phyloP scores from a whole-genome alignment of 1,140 invertebrate species.

The Amyelois transitella region DNA sequence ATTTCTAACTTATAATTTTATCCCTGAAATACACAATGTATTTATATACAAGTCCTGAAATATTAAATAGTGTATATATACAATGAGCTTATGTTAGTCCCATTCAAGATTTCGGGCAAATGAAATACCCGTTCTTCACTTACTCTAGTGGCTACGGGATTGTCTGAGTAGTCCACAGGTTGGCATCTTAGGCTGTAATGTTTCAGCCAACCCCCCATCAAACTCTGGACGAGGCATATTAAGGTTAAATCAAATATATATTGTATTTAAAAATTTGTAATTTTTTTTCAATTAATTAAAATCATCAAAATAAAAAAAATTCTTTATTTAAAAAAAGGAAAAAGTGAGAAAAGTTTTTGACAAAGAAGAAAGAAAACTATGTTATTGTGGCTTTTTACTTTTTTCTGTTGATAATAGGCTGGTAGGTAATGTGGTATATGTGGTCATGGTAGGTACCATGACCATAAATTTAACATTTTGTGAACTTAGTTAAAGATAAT shows the following conservation, averaged over 20 bases:
- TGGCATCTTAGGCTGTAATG: conserved; percentile 91
- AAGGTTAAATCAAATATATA: conserved; percentile 17
- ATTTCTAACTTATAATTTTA: conserved; percentile 3
- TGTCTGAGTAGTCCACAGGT: conserved; percentile 90
- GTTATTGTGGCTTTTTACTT: too few relatives aligned
- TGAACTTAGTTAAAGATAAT: too few relatives aligned
- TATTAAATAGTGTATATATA: conserved; percentile 50
- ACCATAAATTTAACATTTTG: too few relatives aligned
- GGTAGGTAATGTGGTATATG: too few relatives aligned
- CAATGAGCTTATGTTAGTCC: conserved; percentile 49
- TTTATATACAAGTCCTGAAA: conserved; percentile 31
- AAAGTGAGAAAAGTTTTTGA: too few relatives aligned
- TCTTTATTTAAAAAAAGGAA: too few relatives aligned
- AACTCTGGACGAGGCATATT: conserved; percentile 70
- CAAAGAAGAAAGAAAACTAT: too few relatives aligned
- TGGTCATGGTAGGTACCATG: too few relatives aligned
- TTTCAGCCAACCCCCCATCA: conserved; percentile 80
- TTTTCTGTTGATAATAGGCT: too few relatives aligned
- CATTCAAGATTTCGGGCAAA: conserved; percentile 16
- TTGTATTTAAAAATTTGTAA: too few relatives aligned
- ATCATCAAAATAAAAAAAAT: too few relatives aligned
- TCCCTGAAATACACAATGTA: conserved; percentile 32
- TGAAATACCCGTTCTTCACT: conserved; percentile 61
- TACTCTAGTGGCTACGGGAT: conserved; percentile 86
- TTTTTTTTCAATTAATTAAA: too few relatives aligned